Evolutionary conservation across 2,888 invertebrate species (phyloP), one percentile per base, ranked within the genome.

Genomic region (Ellobium chinense): DNA sequence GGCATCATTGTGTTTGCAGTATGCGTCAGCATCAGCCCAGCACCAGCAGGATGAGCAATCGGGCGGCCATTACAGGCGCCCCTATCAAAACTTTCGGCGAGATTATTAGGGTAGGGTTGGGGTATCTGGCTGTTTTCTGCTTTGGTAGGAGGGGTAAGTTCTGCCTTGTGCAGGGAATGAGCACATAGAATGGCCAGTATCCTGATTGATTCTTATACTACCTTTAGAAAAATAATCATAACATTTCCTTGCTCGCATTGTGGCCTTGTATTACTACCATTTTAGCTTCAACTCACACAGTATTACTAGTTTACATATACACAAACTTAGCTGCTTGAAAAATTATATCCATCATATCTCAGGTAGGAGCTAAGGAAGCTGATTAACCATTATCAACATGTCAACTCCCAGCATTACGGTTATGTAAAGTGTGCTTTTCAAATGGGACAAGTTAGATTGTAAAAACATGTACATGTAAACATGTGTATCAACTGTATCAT

Each of bases 71-170:
- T 85, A 86, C 85, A 83, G 87, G 85, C 84, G 85, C 82, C 85
- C 83, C 73, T 87, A 87, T 83, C 87, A 87, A 86, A 85, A 86
- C 85, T 82, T 86, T 78, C 86, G 88, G 81, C 85, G 89, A 75
- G 89, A 89, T 87, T 89, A 89, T 89, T 89, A 89, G 87, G 83
- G 68, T 82, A 83, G 81, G 81, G 82, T 54, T 58, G 58, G 31
- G 27, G 60, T 56, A 54, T 74, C 65, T 46, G 58, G 68, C 37
- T 39, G 37, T 34, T 46, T 24, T n/a, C 39, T 70, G 62, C 76
- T 73, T 39, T 73, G 46, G 65, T 75, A 80, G 68, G 62, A 66
- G 77, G 68, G 82, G 82, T 83, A 80, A 80, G 82, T 82, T 58
- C 2, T n/a, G 21, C 21, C 73, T 70, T 24, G 27, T 7, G 31